Evolutionary conservation across 2,113 vertebrate genomes (phyloP).

Genomic region (Ameiurus melas): DNA sequence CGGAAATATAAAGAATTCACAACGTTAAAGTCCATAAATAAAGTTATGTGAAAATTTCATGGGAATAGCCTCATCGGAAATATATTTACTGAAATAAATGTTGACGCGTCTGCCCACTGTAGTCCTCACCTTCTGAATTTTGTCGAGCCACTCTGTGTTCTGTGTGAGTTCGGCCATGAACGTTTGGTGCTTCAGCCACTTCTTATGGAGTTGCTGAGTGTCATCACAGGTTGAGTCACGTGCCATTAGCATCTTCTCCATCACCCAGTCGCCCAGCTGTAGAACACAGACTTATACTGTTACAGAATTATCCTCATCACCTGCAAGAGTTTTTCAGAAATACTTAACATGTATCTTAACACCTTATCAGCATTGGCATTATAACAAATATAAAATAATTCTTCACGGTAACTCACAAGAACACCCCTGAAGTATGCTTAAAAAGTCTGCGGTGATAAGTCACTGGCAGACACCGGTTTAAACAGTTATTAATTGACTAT

Average conservation of each 20-base stretch:
- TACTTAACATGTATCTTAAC: not conserved
- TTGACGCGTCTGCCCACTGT: too few relatives aligned
- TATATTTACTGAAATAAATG: too few relatives aligned
- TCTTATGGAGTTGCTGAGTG: slow-evolving; percentile 83
- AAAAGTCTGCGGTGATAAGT: not conserved
- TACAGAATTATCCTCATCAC: not conserved
- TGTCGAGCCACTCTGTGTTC: slow-evolving; percentile 90
- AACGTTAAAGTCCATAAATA: too few relatives aligned
- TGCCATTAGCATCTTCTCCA: slow-evolving; percentile 90
- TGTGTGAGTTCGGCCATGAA: slow-evolving; percentile 90
- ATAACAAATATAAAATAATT: not conserved
- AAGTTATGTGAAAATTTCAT: too few relatives aligned
- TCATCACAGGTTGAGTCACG: slow-evolving; percentile 80
- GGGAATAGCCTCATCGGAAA: too few relatives aligned
- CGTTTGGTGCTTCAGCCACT: slow-evolving; percentile 91
- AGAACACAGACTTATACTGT: slow-evolving; percentile 1
- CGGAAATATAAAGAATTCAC: too few relatives aligned
- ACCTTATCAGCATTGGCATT: not conserved
- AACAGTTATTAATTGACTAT: not conserved
- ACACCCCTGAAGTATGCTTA: not conserved
- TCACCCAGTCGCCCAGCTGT: slow-evolving; percentile 89
- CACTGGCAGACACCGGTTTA: not conserved
- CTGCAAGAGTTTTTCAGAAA: not conserved
- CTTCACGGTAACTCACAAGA: not conserved
- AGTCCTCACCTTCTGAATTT: slow-evolving; percentile 84